Base-by-base conservation (phyloP, 2,113 vertebrate species). In the Clupea harengus region DNA sequence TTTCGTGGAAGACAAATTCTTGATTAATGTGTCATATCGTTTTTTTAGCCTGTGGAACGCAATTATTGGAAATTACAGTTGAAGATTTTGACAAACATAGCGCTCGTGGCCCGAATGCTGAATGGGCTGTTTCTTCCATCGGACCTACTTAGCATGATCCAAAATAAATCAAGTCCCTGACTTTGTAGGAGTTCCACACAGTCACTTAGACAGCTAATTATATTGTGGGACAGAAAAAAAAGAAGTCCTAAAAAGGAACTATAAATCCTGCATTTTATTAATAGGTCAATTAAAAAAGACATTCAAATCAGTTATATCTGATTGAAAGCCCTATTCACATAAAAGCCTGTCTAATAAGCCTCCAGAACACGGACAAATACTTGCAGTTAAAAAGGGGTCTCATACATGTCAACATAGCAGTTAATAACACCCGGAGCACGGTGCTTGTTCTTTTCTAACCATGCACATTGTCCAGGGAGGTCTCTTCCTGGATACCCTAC, bases 1-100 rank as follows among this genome's bases (percentile, higher is more conserved):
- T 91, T 91, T 89, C 90, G 89, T 90, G 88, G 89, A 90, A 92
- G 88, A 92, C 91, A 92, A 92, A 91, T 93, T 87, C 91, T 92
- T 93, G 92, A 94, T 94, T 92, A 93, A 94, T 91, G 90, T 90
- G 92, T 90, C 92, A 91, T 84, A 32, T 47, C 32, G 45, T 32
- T 45, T 60, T 47, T 64, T 89, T 87, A 57, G 82, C 85, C 83
- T 80, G 72, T 81, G 60, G 60, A 82, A 89, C 88, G 90, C 85
- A 91, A 92, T 94, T 94, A 92, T 92, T 92, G 91, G 91, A 92
- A 92, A 94, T 94, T 91, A 92, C 87, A 83, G 90, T 89, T 86
- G 83, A 89, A 85, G 88, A 93, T 91, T 78, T 90, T 91, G 91
- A 89, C 89, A 90, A 92, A 94, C 72, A n/a, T 57, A 89, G 85